These are phyloP conservation scores for Sisyra nigra DNA, from an alignment of 2,888 invertebrate species.

Conservation along the genomic window DNA sequence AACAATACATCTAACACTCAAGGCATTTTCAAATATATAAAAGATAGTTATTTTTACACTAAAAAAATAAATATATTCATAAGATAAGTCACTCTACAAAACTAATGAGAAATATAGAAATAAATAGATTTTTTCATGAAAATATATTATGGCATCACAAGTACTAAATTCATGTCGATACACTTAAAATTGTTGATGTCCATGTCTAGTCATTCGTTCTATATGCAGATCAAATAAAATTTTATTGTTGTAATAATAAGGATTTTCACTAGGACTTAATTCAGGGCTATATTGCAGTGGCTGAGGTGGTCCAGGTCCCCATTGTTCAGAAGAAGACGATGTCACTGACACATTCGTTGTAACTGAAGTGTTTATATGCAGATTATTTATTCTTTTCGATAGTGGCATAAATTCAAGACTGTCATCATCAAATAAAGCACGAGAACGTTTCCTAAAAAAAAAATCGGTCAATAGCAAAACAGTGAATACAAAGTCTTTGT, in stretches of 20 bases:
- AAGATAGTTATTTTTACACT: no score
- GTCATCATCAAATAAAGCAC: conserved; percentile 50
- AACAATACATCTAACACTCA: no score
- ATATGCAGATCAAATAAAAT: conserved; percentile 71
- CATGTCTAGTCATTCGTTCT: conserved; percentile 56
- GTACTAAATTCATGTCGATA: not conserved
- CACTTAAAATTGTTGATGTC: conserved; percentile 19
- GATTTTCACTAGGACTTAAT: conserved; percentile 59
- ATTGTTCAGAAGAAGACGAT: conserved; percentile 1
- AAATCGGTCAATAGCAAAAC: conserved; percentile 8
- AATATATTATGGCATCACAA: not conserved
- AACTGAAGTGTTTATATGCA: conserved; percentile 50
- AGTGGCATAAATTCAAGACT: conserved; percentile 70
- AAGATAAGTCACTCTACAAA: no score
- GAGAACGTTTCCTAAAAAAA: conserved; percentile 53
- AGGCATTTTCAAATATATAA: no score
- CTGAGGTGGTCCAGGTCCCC: conserved; percentile 8
- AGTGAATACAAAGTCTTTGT: conserved; percentile 1
- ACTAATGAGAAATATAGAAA: not conserved
- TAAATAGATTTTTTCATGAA: not conserved
- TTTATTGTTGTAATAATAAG: conserved; percentile 77
- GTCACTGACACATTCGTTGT: conserved; percentile 7
- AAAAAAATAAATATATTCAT: no score
- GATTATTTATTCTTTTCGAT: conserved; percentile 79
- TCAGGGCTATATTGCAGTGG: conserved; percentile 51